Base-by-base conservation (phyloP, 2,888 invertebrate genomes). In the Andricus curvator region DNA sequence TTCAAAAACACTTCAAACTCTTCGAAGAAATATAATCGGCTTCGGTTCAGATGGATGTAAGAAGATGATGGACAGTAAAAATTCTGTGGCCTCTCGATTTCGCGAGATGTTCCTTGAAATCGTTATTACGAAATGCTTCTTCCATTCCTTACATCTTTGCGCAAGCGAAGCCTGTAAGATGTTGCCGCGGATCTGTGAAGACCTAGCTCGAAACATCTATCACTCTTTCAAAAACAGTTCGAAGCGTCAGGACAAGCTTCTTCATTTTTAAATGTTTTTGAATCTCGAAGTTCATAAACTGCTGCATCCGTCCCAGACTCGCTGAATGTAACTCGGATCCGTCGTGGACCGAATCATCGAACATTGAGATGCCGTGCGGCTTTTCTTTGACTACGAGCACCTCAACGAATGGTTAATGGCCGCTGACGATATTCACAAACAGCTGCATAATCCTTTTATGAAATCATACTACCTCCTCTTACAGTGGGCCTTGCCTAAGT, bases 321-420 rank as follows among this genome's bases (percentile, higher is more conserved):
- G 1, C 25, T 25, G 25, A 1, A 1, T 25, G 25, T 25, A 1
- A 25, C 25, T 25, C 25, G 25, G 25, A 25, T 1, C 25, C 25
- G 1, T 25, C 25, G 25, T 25, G 1, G 25, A 25, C 25, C 25
- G 25, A 25, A 25, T 25, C 25, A 25, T 25, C 25, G 25, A 25
- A 25, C 25, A 25, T 1, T 25, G 79, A 66, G 81, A 13, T 44
- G 44, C 44, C 13, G 8, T 44, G 44, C 51, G 68, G 79, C 51
- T 82, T 22, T 88, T 84, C 78, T 89, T 89, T 80, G 83, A 82
- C 62, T 80, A 87, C 11, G 83, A 88, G 70, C 80, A 81, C 29
- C 81, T 78, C 9, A 41, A 81, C 44, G 82, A 79, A 77, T 51
- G 77, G 66, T 79, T 84, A 9, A 70, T 74, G 41, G 79, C 85